Conservation (phyloP, 2,888 invertebrate species). For the Bimastos eiseni region DNA sequence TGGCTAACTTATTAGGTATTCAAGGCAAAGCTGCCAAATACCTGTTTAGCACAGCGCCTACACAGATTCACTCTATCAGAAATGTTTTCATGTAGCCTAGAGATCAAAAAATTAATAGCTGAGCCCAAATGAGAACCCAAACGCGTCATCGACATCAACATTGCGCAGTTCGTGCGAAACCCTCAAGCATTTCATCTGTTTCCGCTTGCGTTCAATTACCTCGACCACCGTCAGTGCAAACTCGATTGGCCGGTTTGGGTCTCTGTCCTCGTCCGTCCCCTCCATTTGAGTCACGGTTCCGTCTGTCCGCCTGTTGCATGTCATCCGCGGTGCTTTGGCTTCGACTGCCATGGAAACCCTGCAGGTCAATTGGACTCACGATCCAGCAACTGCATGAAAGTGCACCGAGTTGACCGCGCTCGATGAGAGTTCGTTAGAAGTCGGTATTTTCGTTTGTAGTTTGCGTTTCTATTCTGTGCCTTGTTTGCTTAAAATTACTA, state of each 20-base stretch:
- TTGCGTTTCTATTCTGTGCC: neutral
- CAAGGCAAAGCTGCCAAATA: too few relatives aligned
- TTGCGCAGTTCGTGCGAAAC: neutral
- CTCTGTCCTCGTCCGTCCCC: neutral
- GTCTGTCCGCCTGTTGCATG: neutral
- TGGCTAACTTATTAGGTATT: too few relatives aligned
- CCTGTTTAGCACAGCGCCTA: too few relatives aligned
- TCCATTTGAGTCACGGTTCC: neutral
- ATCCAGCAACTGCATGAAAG: neutral
- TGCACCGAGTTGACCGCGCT: neutral
- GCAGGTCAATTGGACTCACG: neutral
- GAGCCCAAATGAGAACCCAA: neutral
- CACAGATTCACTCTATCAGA: too few relatives aligned
- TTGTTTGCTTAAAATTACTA: constrained; percentile 2
- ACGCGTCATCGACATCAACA: neutral
- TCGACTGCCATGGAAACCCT: neutral
- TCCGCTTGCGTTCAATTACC: neutral
- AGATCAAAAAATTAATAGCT: too few relatives aligned
- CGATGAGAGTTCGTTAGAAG: neutral
- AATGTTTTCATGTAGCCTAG: too few relatives aligned
- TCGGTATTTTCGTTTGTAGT: neutral
- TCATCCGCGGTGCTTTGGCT: neutral
- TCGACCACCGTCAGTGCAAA: neutral
- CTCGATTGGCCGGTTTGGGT: too few relatives aligned
- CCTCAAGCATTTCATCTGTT: neutral